These are phyloP conservation scores for Arrhopalites spinosus DNA, from an alignment of 2,888 invertebrate genomes.

Conservation along the genomic window DNA sequence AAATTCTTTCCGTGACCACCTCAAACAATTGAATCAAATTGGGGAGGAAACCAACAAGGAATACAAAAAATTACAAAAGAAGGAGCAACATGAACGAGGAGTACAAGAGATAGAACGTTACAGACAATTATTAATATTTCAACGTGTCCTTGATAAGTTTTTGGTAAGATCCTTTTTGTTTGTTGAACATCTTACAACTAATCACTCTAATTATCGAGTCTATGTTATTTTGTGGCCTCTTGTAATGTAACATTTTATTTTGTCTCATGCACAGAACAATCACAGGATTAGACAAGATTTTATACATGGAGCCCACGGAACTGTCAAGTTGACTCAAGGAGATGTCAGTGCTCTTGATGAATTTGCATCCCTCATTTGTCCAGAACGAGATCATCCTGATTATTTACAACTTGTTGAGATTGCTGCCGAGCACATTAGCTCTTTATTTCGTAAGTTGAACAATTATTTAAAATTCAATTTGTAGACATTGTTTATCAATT, in stretches of 20 bases:
- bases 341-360: conserved; percentile 77
- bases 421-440: conserved; percentile 79
- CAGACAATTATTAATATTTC: conserved; percentile 62
- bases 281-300: conserved; percentile 76
- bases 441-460: conserved; percentile 42
- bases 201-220: too few species aligned
- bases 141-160: conserved; percentile 55
- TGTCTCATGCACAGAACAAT: conserved; percentile 36
- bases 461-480: too few species aligned
- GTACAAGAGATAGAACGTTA: conserved; percentile 78
- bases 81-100: conserved; percentile 77
- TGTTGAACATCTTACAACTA: too few species aligned
- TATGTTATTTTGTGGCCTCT: too few species aligned
- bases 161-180: conserved; percentile 34
- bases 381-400: conserved; percentile 59
- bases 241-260: not conserved
- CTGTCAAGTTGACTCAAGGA: conserved; percentile 74
- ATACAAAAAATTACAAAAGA: conserved; percentile 84
- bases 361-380: conserved; percentile 78
- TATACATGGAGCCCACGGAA: conserved; percentile 80
- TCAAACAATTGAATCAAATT: conserved; percentile 79
- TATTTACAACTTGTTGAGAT: conserved; percentile 67
- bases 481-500: too few species aligned
- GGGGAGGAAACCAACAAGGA: conserved; percentile 77
- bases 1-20: conserved; percentile 86